These are phyloP conservation scores for Xestia xanthographa DNA, from an alignment of 2,888 invertebrate genomes.

Conservation along the genomic window DNA sequence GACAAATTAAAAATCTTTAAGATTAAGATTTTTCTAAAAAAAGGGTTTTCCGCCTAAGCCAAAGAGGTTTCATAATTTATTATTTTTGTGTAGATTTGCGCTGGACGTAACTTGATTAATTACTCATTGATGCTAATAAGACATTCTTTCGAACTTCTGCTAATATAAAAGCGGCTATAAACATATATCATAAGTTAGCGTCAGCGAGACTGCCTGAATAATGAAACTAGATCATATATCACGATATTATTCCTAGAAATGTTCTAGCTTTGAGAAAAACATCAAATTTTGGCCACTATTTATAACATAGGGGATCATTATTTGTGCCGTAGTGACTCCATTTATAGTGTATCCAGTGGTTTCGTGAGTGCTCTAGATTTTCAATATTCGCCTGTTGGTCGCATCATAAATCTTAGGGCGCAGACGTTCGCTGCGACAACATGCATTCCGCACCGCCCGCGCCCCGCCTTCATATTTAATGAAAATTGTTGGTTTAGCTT, in stretches of 20 bases:
- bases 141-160: slow-evolving; percentile 34
- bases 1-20: background rate
- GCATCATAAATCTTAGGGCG: slow-evolving; percentile 86
- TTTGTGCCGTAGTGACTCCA: slow-evolving; percentile 74
- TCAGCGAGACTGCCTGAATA: slow-evolving; percentile 51
- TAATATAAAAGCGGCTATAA: slow-evolving; percentile 39
- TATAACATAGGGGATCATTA: slow-evolving; percentile 64
- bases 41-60: background rate
- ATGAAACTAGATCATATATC: slow-evolving; percentile 57
- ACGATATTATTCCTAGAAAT: slow-evolving; percentile 52
- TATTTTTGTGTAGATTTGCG: background rate
- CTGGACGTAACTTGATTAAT: slow-evolving; percentile 27
- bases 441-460: slow-evolving; percentile 81
- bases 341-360: slow-evolving; percentile 83
- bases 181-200: slow-evolving; percentile 52
- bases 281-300: slow-evolving; percentile 56
- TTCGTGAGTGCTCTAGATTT: slow-evolving; percentile 84
- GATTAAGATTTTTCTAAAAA: too few relatives aligned
- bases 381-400: slow-evolving; percentile 88
- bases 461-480: slow-evolving; percentile 86
- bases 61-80: background rate
- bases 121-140: slow-evolving; percentile 15
- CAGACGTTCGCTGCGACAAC: slow-evolving; percentile 83
- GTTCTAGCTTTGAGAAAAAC: slow-evolving; percentile 44
- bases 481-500: slow-evolving; percentile 85